phyloP scores from a whole-genome alignment of 2,888 invertebrate genomes.

The Chloromyia formosa region DNA sequence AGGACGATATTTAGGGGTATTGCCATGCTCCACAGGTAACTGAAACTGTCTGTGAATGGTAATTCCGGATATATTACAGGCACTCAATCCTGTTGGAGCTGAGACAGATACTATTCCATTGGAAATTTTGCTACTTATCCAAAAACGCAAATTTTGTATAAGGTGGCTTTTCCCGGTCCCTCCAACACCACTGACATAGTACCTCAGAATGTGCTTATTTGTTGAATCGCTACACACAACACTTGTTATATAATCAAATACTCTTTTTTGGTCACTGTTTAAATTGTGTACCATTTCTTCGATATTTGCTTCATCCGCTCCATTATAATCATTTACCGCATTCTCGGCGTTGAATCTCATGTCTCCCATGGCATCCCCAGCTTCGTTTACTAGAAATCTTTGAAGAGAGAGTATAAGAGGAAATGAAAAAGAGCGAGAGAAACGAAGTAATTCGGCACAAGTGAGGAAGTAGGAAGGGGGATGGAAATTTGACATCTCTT shows the following conservation, averaged over 20 bases:
- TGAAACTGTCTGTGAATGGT: neutral
- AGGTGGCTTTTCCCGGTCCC: neutral
- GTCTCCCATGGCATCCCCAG: too few species aligned
- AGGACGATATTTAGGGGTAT: neutral
- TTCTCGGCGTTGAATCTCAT: too few species aligned
- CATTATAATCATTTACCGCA: too few species aligned
- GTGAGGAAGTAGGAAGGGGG: too few species aligned
- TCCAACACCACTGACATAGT: neutral
- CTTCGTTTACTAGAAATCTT: too few species aligned
- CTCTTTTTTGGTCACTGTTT: neutral
- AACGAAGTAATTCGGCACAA: too few species aligned
- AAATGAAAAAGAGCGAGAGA: too few species aligned
- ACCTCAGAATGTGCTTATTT: neutral
- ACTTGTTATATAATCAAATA: neutral
- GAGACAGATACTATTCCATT: neutral
- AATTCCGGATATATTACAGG: neutral
- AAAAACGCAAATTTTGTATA: neutral
- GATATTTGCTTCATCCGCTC: neutral
- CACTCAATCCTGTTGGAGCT: neutral
- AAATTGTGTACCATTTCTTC: neutral
- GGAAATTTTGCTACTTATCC: neutral
- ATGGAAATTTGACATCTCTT: too few species aligned
- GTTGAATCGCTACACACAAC: neutral
- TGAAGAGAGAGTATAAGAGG: too few species aligned
- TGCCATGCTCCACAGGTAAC: neutral